Evolutionary conservation across 1,140 invertebrate species (phyloP), one percentile per base, ranked within the genome.

Genomic region (Drosophila kanapiae): DNA sequence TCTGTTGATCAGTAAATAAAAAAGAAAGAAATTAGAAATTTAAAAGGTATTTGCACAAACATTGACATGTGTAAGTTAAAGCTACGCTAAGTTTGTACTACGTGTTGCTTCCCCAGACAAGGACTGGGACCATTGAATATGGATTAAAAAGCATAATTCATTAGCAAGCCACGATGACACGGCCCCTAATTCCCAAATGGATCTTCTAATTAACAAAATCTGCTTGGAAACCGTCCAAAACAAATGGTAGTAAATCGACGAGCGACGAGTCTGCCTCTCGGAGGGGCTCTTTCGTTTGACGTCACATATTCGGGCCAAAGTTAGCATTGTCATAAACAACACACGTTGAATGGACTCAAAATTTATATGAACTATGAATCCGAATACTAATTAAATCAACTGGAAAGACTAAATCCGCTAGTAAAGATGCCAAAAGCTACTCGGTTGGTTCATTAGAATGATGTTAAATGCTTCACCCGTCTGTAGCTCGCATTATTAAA

Each of bases 1-100:
- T 96, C 97, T 98, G 92, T 23, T 1, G 6, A 31, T 14, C 14
- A 9, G 16, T 18, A 60, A 29, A 29, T 3, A 31, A 10, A 94
- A 4, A 35, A 31, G 65, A 59, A 54, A 65, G 7, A 31, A 56
- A 75, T 67, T 42, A 58, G 38, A 11, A 42, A 43, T 31, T 10
- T 29, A 43, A 18, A 56, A 27, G 35, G 6, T 49, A 54, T 4
- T 8, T 18, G 48, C 5, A 43, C 29, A 48, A 63, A 27, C 27
- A 35, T 56, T 7, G 23, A 53, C 31, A 37, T n/a, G n/a, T n/a
- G n/a, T 42, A 40, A 47, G 27, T n/a, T 35, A 0, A 8, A 49
- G 9, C 8, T 27, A 18, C 10, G 31, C 6, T 27, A 7, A n/a
- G 10, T 14, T 59, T 18, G 14, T 64, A 53, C 47, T 18, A 31